These are phyloP conservation scores for Galbula dea DNA, from an alignment of 2,113 vertebrate species.

Conservation along the genomic window DNA sequence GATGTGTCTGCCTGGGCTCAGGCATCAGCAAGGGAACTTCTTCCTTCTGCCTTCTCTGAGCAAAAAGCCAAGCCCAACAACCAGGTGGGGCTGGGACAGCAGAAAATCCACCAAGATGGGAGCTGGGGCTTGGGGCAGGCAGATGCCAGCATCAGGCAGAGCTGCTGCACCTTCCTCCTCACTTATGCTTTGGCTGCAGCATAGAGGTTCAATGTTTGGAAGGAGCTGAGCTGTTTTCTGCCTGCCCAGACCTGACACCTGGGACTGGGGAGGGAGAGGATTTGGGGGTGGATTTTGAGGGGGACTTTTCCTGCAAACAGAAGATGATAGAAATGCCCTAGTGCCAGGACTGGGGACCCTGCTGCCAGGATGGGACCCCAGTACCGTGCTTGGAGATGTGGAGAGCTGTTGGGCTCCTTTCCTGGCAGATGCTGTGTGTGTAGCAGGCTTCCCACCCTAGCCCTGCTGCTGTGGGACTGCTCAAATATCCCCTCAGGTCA, in stretches of 20 bases:
- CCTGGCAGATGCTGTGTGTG: background rate
- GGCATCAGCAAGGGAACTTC: background rate
- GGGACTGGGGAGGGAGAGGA: fast-evolving
- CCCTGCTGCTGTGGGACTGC: background rate
- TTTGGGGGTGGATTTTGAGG: background rate
- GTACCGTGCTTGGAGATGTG: background rate
- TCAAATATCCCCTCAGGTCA: constrained; percentile 1
- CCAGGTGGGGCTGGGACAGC: background rate
- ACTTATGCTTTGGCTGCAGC: fast-evolving
- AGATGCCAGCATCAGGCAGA: background rate
- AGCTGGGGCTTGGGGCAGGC: background rate
- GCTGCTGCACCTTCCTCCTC: background rate
- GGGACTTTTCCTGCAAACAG: background rate
- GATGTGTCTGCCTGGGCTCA: background rate
- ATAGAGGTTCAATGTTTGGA: background rate
- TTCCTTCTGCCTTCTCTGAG: background rate
- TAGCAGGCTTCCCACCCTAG: background rate
- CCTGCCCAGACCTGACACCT: constrained; percentile 29
- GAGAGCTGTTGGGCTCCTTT: background rate
- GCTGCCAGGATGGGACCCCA: background rate
- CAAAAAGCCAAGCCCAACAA: background rate
- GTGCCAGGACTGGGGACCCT: background rate
- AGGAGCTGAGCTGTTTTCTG: background rate
- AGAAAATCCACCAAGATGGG: fast-evolving
- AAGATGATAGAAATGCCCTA: background rate